A percentile compares a stretch with the other conserved stretches of the same genome.
These are phyloP conservation scores for Menura novaehollandiae DNA, from an alignment of 2,113 vertebrate genomes.

Conservation along the genomic window DNA sequence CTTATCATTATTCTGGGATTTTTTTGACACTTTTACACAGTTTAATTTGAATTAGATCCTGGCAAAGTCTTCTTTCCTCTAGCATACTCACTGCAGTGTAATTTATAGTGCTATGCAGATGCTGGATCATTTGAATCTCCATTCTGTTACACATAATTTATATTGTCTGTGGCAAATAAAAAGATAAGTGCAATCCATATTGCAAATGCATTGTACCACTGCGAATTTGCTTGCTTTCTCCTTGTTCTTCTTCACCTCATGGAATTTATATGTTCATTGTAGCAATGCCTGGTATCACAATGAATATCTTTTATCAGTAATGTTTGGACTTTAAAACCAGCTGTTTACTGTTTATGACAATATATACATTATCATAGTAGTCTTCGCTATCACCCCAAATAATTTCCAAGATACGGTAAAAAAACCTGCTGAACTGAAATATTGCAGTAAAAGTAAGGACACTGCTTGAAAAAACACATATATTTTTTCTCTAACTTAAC, in stretches of 20 bases:
- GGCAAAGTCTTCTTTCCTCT: constrained; percentile 31
- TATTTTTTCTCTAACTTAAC: neutral
- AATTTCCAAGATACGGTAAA: constrained; percentile 35
- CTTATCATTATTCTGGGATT: neutral
- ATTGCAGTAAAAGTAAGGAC: constrained; percentile 25
- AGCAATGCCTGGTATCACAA: constrained; percentile 36
- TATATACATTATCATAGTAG: constrained; percentile 29
- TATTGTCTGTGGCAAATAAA: constrained; percentile 72
- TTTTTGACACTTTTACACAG: neutral
- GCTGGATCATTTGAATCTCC: constrained; percentile 63
- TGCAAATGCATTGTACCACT: constrained; percentile 58
- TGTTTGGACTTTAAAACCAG: constrained; percentile 60
- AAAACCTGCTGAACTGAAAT: neutral
- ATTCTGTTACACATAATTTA: constrained; percentile 72
- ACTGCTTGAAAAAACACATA: neutral
- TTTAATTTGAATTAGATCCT: neutral
- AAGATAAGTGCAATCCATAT: constrained; percentile 78
- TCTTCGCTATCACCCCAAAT: constrained; percentile 47
- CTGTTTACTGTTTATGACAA: neutral
- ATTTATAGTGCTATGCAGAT: constrained; percentile 66
- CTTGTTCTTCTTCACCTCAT: constrained; percentile 25
- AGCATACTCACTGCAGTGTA: neutral
- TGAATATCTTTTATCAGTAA: constrained; percentile 49
- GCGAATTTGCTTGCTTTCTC: constrained; percentile 63
- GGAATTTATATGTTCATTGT: constrained; percentile 63